A percentile compares a stretch with the other conserved stretches of the same genome.
These are phyloP conservation scores for Prorops nasuta DNA, from an alignment of 1,140 invertebrate species.

Conservation along the genomic window DNA sequence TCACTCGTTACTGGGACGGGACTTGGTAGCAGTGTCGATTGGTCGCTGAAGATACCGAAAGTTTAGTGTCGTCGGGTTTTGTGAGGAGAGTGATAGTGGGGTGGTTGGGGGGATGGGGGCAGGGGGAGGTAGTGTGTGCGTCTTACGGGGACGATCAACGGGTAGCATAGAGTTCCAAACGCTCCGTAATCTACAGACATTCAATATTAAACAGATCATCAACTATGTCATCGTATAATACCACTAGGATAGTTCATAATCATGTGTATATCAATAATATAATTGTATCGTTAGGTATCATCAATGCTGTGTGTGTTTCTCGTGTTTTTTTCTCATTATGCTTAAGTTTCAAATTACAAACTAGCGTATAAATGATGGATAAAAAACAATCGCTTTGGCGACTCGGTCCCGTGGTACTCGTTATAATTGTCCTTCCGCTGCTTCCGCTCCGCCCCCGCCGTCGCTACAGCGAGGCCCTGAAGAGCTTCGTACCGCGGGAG, in stretches of 20 bases:
- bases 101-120: constrained; percentile 5
- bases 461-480: no score
- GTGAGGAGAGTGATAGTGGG: neutral
- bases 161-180: constrained; percentile 57
- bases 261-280: constrained; percentile 57
- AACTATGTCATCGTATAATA: constrained; percentile 57
- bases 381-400: constrained; percentile 53
- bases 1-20: no score
- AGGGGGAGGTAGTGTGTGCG: constrained; percentile 17
- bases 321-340: constrained; percentile 37
- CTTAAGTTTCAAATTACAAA: constrained; percentile 50
- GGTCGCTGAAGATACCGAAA: neutral
- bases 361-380: constrained; percentile 58
- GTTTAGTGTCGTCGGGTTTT: neutral
- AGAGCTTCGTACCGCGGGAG: no score
- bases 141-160: constrained; percentile 37
- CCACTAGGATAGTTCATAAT: constrained; percentile 56
- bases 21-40: neutral
- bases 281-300: constrained; percentile 54
- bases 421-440: no score
- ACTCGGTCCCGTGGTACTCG: no score
- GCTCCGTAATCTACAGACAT: constrained; percentile 58
- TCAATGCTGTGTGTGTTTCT: constrained; percentile 47
- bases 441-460: no score
- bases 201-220: constrained; percentile 59